Percentiles rank a stretch among this genome's conserved stretches.
These are phyloP conservation scores for Pinctada fucata DNA, from an alignment of 2,888 invertebrate genomes.

Conservation along the genomic window DNA sequence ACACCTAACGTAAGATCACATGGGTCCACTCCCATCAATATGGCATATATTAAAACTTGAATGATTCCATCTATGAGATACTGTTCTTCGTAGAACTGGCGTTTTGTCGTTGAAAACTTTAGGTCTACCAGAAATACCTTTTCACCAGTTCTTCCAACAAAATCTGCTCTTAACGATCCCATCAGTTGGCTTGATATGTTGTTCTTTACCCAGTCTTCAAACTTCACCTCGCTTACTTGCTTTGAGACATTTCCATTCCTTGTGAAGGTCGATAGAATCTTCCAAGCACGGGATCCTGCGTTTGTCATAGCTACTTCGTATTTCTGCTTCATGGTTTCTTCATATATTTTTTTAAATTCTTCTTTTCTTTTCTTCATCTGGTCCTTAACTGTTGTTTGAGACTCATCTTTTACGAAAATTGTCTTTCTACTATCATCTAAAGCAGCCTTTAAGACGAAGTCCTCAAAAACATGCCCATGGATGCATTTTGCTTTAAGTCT, in stretches of 20 bases:
- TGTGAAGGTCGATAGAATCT: neutral
- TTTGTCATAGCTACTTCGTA: constrained; percentile 11
- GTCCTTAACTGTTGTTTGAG: neutral
- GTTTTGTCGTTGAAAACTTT: constrained; percentile 19
- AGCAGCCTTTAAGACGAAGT: constrained; percentile 6
- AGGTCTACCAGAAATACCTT: constrained; percentile 6
- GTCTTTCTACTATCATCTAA: constrained; percentile 9
- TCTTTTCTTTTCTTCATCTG: neutral
- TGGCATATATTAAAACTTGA: constrained; percentile 19
- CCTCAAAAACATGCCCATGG: constrained; percentile 27
- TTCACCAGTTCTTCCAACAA: constrained; percentile 12
- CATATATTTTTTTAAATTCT: constrained; percentile 12
- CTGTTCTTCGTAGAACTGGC: constrained; percentile 14
- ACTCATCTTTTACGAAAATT: neutral
- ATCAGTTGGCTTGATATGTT: constrained; percentile 6
- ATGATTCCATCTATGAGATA: constrained; percentile 20
- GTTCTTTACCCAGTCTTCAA: constrained; percentile 23
- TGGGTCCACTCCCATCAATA: constrained; percentile 18
- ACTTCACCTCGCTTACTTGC: neutral
- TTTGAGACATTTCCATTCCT: neutral
- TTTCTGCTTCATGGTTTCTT: constrained; percentile 4
- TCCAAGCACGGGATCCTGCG: constrained; percentile 12
- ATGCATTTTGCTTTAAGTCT: constrained; percentile 18
- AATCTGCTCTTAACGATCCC: constrained; percentile 23
- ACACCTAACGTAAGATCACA: constrained; percentile 4